Conservation (phyloP, 2,888 invertebrate genomes). For the Gisinianus flammeolus region DNA sequence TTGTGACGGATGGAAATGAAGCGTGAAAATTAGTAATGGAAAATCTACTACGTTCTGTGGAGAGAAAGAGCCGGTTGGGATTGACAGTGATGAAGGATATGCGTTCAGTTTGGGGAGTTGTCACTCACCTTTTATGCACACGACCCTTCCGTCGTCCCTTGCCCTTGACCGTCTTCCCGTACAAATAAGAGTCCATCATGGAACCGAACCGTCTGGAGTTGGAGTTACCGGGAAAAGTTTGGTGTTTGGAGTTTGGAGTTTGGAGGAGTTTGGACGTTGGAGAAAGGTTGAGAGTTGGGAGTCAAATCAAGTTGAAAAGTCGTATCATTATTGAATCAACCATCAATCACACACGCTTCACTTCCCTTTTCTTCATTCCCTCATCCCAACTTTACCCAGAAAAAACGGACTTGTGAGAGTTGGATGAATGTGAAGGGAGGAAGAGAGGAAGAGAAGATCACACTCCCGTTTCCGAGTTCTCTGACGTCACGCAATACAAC, state of each 20-base stretch:
- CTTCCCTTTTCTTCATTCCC: background rate
- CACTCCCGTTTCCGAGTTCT: no score
- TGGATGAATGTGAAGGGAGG: no score
- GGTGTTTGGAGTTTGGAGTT: background rate
- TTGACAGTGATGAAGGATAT: no score
- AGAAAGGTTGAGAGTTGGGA: background rate
- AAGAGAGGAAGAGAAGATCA: no score
- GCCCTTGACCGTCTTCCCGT: background rate
- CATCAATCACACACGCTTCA: slow-evolving; percentile 45
- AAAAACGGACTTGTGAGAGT: background rate
- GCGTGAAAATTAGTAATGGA: no score
- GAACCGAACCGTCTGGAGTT: background rate
- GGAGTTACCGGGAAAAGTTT: background rate
- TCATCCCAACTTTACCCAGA: background rate
- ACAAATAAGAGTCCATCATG: background rate
- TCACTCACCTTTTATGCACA: background rate
- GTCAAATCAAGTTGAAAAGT: slow-evolving; percentile 10
- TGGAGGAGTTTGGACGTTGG: background rate
- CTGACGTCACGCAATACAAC: no score
- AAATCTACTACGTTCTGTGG: no score
- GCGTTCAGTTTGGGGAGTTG: no score
- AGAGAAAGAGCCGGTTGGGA: no score
- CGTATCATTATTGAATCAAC: slow-evolving; percentile 43
- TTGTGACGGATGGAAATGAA: no score
- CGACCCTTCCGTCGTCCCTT: background rate